phyloP scores from a whole-genome alignment of 2,888 invertebrate genomes.

The Rugalucina vietnamica region DNA sequence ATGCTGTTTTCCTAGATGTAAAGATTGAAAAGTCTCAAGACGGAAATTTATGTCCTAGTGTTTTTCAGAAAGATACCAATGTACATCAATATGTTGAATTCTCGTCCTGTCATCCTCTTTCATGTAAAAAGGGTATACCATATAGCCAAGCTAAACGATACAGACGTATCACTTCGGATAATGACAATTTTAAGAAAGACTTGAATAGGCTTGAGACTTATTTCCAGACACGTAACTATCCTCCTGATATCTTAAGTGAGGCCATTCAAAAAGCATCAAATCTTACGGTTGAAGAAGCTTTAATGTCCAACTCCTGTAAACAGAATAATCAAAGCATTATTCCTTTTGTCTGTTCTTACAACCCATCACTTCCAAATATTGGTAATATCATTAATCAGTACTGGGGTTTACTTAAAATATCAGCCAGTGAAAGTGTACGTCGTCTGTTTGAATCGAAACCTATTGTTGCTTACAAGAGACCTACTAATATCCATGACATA shows the following conservation, averaged over 20 bases:
- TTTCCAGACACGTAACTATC: background rate
- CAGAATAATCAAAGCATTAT: too few species aligned
- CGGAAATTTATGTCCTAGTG: background rate
- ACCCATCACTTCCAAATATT: background rate
- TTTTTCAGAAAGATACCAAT: background rate
- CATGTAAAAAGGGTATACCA: background rate
- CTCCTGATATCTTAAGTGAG: background rate
- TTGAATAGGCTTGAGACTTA: background rate
- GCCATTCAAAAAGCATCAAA: background rate
- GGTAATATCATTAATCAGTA: background rate
- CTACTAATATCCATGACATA: too few species aligned
- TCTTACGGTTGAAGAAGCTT: background rate
- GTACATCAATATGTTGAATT: background rate
- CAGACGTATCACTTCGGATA: background rate
- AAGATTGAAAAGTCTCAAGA: background rate
- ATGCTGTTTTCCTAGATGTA: background rate
- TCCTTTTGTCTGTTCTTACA: background rate
- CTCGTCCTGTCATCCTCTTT: background rate
- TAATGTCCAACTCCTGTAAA: too few species aligned
- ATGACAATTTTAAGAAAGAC: background rate
- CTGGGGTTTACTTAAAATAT: background rate
- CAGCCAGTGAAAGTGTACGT: background rate
- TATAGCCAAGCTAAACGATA: conserved; percentile 2
- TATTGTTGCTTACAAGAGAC: too few species aligned
- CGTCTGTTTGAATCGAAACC: too few species aligned